These are phyloP conservation scores for Eupleurogrammus muticus DNA, from an alignment of 2,797 vertebrate genomes.

Conservation along the genomic window DNA sequence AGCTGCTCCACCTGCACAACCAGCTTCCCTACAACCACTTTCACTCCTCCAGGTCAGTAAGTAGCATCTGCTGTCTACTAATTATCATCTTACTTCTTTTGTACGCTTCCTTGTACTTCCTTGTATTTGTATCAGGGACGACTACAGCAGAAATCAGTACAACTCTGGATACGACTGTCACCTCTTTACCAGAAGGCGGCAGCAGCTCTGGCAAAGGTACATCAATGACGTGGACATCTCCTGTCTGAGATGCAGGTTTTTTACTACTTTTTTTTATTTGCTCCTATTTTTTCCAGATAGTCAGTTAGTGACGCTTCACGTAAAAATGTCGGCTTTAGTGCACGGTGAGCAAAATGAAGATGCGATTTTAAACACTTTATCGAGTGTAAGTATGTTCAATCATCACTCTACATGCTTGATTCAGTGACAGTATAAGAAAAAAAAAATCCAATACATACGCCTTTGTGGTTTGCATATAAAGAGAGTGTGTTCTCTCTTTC, in stretches of 20 bases:
- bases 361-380: slow-evolving; percentile 20
- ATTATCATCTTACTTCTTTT: not conserved
- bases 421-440: too few relatives aligned
- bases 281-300: slow-evolving; percentile 13
- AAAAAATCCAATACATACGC: too few relatives aligned
- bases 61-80: too few relatives aligned
- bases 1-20: too few relatives aligned
- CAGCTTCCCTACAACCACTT: too few relatives aligned
- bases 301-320: slow-evolving; percentile 16
- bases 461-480: not conserved
- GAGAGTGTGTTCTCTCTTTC: slow-evolving; percentile 8
- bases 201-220: slow-evolving; percentile 23
- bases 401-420: too few relatives aligned
- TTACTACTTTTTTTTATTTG: not conserved
- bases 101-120: not conserved
- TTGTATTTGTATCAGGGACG: not conserved
- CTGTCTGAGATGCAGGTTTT: not conserved
- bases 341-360: slow-evolving; percentile 1
- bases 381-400: slow-evolving; percentile 41
- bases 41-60: too few relatives aligned
- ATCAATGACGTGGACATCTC: not conserved
- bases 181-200: slow-evolving; percentile 38
- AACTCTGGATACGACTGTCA: not conserved
- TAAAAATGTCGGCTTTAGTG: slow-evolving; percentile 29
- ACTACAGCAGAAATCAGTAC: not conserved